Evolutionary conservation across 1,140 invertebrate genomes (phyloP), one percentile per base, ranked within the genome.

Genomic region (Ostrea edulis): DNA sequence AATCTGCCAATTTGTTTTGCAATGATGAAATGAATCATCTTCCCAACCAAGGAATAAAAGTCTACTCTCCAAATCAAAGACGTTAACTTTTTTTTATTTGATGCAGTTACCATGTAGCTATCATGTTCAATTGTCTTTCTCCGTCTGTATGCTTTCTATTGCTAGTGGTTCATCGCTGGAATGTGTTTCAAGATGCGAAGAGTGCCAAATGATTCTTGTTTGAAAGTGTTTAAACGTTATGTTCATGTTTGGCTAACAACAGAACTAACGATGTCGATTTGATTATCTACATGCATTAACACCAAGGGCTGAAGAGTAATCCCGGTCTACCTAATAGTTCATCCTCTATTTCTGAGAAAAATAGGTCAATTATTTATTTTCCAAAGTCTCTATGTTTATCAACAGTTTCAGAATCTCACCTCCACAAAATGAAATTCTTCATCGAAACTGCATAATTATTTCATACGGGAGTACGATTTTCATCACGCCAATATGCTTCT

Each of bases 21-120:
- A 17, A 62, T 62, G n/a, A 62, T 62, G 17, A 62, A 62, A 62
- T 14, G n/a, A n/a, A 20, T 62, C 7, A n/a, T 62, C n/a, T 62
- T n/a, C n/a, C 58, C 11, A 62, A 17, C 14, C n/a, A n/a, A 20
- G 58, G n/a, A 62, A n/a, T 17, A 62, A n/a, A n/a, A 20, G 12
- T 58, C 55, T n/a, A 62, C n/a, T n/a, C n/a, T 62, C 58, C 58
- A 20, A 62, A 20, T 71, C 22, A 71, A 71, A 71, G 65, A 25
- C n/a, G 65, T 71, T 71, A 25, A 71, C 35, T 44, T 44, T 44
- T 68, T 20, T 25, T 9, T 29, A 29, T 71, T 7, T 71, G 25
- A 29, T 71, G 65, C 65, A 25, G 65, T 22, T 22, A 29, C 12
- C 65, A 71, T 71, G 65, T 71, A 22, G 20, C 17, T 71, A 22